Conservation (phyloP, 2,113 vertebrate species). For the Apodemus sylvaticus region DNA sequence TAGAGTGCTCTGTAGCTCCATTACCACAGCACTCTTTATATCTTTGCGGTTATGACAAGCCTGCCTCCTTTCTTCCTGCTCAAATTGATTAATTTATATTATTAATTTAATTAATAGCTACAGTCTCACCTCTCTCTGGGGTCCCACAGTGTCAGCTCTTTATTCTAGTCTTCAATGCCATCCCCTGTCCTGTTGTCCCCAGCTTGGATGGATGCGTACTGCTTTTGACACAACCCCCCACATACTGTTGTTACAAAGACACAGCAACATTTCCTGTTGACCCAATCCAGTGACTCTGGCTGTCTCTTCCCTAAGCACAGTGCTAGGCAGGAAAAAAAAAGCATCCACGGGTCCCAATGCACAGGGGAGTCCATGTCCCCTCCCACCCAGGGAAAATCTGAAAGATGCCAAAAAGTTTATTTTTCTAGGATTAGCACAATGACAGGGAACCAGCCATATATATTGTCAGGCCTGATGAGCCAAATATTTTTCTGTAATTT, state of each 20-base stretch:
- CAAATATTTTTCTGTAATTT: conserved; percentile 79
- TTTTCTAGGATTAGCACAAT: conserved; percentile 76
- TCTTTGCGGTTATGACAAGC: not conserved
- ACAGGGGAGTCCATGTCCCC: not conserved
- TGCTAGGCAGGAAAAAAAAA: not conserved
- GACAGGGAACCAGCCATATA: conserved; percentile 71
- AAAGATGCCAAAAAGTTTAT: conserved; percentile 63
- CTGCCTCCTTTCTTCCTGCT: not conserved
- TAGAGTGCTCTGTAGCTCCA: not conserved
- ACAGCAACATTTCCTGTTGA: not conserved
- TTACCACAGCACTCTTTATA: not conserved
- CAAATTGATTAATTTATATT: not conserved
- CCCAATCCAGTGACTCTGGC: not conserved
- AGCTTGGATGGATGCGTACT: fast-evolving
- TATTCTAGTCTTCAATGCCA: not conserved
- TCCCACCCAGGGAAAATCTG: conserved; percentile 40
- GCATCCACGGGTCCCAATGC: not conserved
- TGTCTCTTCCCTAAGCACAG: not conserved
- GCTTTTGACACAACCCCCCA: not conserved
- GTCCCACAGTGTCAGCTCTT: not conserved
- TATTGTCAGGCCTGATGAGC: conserved; percentile 64
- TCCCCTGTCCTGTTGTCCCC: not conserved
- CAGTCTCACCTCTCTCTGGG: not conserved
- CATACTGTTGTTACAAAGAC: not conserved
- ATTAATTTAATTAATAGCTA: not conserved